Conservation (phyloP, 2,797 vertebrate genomes). For the Sebastes goodei region DNA sequence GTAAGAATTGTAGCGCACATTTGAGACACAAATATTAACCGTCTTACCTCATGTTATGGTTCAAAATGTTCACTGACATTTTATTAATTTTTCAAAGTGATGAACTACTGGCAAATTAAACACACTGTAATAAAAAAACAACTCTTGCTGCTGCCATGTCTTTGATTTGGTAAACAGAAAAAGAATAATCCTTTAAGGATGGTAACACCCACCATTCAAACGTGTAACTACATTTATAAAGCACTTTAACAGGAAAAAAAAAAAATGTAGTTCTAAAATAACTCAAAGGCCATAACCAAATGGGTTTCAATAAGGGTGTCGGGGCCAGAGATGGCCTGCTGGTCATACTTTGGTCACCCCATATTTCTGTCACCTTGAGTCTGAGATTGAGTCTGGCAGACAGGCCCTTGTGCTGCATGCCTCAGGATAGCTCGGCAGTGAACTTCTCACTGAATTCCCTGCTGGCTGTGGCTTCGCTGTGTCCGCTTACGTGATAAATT, state of each 20-base stretch:
- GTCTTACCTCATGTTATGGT: background rate
- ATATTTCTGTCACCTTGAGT: background rate
- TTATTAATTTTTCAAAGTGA: too few relatives aligned
- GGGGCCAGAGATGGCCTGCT: background rate
- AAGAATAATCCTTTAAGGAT: background rate
- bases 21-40: background rate
- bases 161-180: background rate
- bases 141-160: background rate
- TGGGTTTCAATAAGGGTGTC: background rate
- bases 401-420: background rate
- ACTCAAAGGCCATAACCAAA: background rate
- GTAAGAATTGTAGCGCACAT: too few relatives aligned
- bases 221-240: background rate
- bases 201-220: background rate
- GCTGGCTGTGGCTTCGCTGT: background rate
- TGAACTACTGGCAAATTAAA: background rate
- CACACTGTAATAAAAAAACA: background rate
- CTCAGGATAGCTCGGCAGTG: background rate
- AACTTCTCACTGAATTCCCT: background rate
- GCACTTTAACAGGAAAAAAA: background rate
- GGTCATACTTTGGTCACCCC: background rate
- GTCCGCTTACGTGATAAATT: slow-evolving; percentile 16
- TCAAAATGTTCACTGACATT: background rate
- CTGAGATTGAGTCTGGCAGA: slow-evolving; percentile 4
- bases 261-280: background rate